Conservation (phyloP, 2,888 invertebrate species). For the Rhimphoctona megacephalus region DNA sequence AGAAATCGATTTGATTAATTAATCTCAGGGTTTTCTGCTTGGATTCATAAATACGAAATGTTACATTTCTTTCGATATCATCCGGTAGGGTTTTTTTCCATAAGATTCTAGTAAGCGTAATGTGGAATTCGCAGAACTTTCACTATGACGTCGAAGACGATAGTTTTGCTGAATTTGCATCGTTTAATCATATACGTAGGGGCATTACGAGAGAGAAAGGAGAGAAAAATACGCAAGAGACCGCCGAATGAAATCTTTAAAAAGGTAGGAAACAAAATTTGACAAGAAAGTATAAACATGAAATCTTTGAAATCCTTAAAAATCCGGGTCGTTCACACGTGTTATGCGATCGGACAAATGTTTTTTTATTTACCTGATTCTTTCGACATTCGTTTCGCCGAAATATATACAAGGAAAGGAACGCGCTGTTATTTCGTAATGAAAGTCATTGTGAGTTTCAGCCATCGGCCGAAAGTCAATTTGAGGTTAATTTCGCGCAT, state of each 20-base stretch:
- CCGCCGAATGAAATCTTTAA: neutral
- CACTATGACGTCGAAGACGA: constrained; percentile 33
- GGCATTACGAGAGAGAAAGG: neutral
- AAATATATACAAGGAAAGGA: neutral
- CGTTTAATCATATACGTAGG: neutral
- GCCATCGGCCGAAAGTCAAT: neutral
- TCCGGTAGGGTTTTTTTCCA: constrained; percentile 8
- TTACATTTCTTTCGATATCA: neutral
- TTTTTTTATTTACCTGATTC: constrained; percentile 6
- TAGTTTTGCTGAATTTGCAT: constrained; percentile 22
- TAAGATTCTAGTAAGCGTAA: neutral
- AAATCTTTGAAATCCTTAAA: neutral
- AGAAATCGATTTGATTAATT: neutral
- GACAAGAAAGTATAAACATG: neutral
- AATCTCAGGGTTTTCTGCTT: neutral
- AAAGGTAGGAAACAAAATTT: constrained; percentile 6
- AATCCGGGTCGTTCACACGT: constrained; percentile 1
- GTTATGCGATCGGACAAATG: neutral
- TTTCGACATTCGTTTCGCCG: constrained; percentile 8
- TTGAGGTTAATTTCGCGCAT: neutral
- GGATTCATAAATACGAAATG: neutral
- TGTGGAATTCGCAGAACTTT: constrained; percentile 19
- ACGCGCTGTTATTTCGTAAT: neutral
- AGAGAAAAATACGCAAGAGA: neutral
- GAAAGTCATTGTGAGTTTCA: neutral